Base-by-base conservation (phyloP, 2,113 vertebrate genomes). In the Marmota flaviventris region DNA sequence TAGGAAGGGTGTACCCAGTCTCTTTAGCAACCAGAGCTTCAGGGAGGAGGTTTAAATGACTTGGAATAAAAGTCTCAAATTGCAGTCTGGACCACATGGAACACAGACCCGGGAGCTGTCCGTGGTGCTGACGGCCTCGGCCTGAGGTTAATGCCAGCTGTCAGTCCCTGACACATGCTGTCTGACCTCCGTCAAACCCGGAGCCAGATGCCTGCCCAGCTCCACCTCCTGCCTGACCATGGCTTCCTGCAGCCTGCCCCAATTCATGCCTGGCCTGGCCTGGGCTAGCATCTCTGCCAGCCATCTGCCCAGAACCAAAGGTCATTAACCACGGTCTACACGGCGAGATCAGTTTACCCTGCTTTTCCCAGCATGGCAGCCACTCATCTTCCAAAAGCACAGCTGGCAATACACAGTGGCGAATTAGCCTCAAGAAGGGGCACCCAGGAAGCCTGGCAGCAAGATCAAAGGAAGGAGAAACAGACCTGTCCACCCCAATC, bases 401-500 rank as follows among this genome's bases (percentile, higher is more conserved):
- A 70, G 39, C 61, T 83, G 42, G 48, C 24, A 63, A 63, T 63
- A 6, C 61, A 25, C 61, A 63, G 17, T 88, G 56, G 39, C 51
- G 32, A 93, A 22, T 37, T 81, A 67, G 39, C 61, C 82, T 56
- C 73, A 76, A 79, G 39, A 61, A 96, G 32, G 84, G 53, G 45
- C 42, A 73, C 2, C 56, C 69, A 85, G 65, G 51, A 92, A 82
- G 48, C 84, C 58, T 76, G 39, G 51, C 45, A 61, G 32, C 18
- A 85, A 94, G 84, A 58, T 79, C 48, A 72, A 75, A 82, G 37
- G 34, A 77, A 77, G 27, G 45, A 91, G n/a, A 85, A 91, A 39
- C 7, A 85, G 67, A 83, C 2, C 29, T 14, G 27, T 4, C 17
- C 70, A 13, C n/a, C 25, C 39, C 42, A 67, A 0, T 16, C 34